These are phyloP conservation scores for Aurelia coerulea DNA, from an alignment of 30 jellyfish, hydroid and myxozoan genomes.

Conservation along the genomic window DNA sequence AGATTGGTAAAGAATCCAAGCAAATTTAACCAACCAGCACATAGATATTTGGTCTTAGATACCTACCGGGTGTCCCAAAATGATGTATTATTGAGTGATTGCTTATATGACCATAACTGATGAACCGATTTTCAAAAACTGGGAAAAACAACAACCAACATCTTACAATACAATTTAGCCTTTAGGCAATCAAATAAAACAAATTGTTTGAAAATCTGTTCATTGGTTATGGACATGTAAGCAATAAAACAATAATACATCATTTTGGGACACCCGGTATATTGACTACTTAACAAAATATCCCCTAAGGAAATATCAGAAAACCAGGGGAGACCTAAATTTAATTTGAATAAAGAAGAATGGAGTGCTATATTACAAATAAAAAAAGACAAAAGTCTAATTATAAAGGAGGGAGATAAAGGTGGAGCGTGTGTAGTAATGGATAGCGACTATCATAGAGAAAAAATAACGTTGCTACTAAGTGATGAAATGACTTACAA, in stretches of 20 bases:
- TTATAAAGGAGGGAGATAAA: constrained; percentile 24
- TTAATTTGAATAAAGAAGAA: not conserved
- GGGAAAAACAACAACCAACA: no score
- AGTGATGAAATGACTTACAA: constrained; percentile 22
- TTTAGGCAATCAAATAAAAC: no score
- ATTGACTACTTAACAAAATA: no score
- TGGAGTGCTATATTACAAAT: constrained; percentile 5
- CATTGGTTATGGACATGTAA: no score
- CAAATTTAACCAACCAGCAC: not conserved
- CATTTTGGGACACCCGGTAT: no score
- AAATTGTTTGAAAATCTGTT: no score
- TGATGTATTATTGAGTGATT: not conserved
- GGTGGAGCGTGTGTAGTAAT: constrained; percentile 25
- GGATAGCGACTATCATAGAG: constrained; percentile 12
- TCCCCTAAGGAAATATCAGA: not conserved
- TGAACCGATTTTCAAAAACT: no score
- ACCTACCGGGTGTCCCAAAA: no score
- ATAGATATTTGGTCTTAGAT: not conserved
- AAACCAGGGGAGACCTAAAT: not conserved
- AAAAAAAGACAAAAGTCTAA: constrained; percentile 1
- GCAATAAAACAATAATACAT: no score
- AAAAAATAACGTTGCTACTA: not conserved
- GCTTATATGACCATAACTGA: constrained; percentile 3
- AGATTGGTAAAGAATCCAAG: no score
- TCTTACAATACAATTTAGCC: no score